Evolutionary conservation across 2,888 invertebrate species (phyloP), one percentile per base, ranked within the genome.

Genomic region (Suillia variegata): DNA sequence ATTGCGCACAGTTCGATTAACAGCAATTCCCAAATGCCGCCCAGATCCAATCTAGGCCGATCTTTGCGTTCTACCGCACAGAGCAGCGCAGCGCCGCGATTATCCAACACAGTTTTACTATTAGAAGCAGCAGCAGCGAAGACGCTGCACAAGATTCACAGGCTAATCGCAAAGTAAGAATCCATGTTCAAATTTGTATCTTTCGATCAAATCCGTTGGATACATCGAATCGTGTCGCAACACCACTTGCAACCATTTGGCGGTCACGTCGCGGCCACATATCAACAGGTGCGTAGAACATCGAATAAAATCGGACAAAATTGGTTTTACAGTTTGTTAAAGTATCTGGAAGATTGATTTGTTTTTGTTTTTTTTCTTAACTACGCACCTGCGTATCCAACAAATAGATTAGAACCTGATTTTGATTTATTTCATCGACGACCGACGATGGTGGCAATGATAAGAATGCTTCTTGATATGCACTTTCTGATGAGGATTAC

Each of bases 101-200:
- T 38, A 38, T 38, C n/a, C n/a, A 38, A 38, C 38, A 38, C 38
- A 38, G 38, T n/a, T 38, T 38, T 38, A 4, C 38, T 38, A 38
- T 38, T 38, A 38, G 38, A 38, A 38, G 10, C 6, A 38, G 12
- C n/a, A 38, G n/a, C 38, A n/a, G n/a, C n/a, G n/a, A n/a, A n/a
- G n/a, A n/a, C n/a, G n/a, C n/a, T n/a, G n/a, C n/a, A n/a, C n/a
- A n/a, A n/a, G n/a, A n/a, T n/a, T n/a, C n/a, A n/a, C n/a, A n/a
- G n/a, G 38, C 10, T 4, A 38, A 10, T 4, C 10, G 4, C 38
- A 13, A n/a, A 38, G 38, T 38, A 38, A n/a, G 15, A 38, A 38
- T n/a, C 38, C 13, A n/a, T 38, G 38, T 38, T 38, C n/a, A n/a
- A n/a, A n/a, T 38, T 38, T 10, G n/a, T 38, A 38, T 38, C 38